Evolutionary conservation across 2,888 invertebrate species (phyloP), one percentile per base, ranked within the genome.

Genomic region (Melipona beecheii): DNA sequence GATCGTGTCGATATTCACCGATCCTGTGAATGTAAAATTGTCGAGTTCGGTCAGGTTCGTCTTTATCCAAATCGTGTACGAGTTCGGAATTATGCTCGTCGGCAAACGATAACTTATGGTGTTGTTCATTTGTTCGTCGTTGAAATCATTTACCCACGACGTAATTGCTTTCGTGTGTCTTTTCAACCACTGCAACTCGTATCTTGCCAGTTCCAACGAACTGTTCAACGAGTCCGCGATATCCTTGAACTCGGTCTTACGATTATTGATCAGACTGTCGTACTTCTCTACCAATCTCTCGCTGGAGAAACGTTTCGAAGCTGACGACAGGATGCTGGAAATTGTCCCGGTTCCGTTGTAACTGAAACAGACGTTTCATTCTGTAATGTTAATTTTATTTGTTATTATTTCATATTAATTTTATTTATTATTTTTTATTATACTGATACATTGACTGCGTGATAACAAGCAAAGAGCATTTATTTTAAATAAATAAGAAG

Each of bases 21-120:
- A 60, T 50, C 93, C 92, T 2, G 88, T 73, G 88, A 94, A 49
- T 0, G 86, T 90, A 24, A 92, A 92, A 27, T 93, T 94, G 0
- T 92, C 91, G 6, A 94, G 92, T 54, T 93, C 92, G 0, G 92
- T 92, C 0, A 96, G 95, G 71, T 96, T 91, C 0, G 96, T 94
- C 72, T 91, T 94, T 0, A 96, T 92, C 21, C 92, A 91, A 21
- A 96, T 94, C 27, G 94, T 94, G 90, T 96, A 97, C 85, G 95
- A 94, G 0, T 92, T 93, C 0, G 96, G 96, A n/a, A 89, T 90
- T 0, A 96, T 94, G 54, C 94, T 94, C 0, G 93, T 94, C 0
- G 96, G 96, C 17, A 97, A 94, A 0, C 96, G 95, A 91, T 96
- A 96, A 6, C 74, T 78, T 2, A 17, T 62, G 49, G 49, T 43